phyloP scores from a whole-genome alignment of 2,888 invertebrate genomes.

The Torymus tubicola region DNA sequence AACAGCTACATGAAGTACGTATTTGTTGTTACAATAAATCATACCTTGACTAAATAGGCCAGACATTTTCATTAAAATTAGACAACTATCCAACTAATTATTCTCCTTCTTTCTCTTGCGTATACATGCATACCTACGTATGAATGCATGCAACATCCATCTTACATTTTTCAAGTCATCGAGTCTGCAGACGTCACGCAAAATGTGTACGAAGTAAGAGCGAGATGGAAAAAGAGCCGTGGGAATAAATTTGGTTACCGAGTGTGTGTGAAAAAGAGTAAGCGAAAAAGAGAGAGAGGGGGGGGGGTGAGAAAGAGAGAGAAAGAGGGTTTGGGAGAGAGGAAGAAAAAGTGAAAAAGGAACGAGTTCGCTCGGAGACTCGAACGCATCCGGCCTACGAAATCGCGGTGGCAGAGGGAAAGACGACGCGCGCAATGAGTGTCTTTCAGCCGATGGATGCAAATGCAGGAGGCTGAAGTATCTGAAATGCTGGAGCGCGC shows the following conservation, averaged over 20 bases:
- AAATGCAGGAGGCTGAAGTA: too few relatives aligned
- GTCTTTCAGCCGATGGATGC: too few relatives aligned
- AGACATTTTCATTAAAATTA: too few relatives aligned
- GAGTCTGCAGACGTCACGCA: constrained; percentile 51
- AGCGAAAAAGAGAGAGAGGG: constrained; percentile 1
- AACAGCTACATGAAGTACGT: too few relatives aligned
- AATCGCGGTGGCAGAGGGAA: constrained; percentile 3
- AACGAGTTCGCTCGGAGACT: background rate
- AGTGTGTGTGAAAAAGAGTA: constrained; percentile 10
- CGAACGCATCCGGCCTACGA: constrained; percentile 35
- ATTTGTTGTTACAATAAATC: too few relatives aligned
- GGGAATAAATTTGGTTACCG: constrained; percentile 55
- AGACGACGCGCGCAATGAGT: too few relatives aligned
- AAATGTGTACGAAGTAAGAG: background rate
- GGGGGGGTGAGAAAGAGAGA: background rate
- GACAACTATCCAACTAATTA: too few relatives aligned
- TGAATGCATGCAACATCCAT: constrained; percentile 36
- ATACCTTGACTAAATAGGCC: too few relatives aligned
- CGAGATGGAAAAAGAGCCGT: constrained; percentile 2
- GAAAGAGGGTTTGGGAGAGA: background rate
- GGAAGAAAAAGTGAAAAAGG: background rate
- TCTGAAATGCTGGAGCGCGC: too few relatives aligned
- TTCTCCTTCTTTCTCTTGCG: too few relatives aligned
- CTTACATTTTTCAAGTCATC: constrained; percentile 56
- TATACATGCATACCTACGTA: background rate